Conservation (phyloP, 1,140 invertebrate genomes). For the Musca vetustissima region DNA sequence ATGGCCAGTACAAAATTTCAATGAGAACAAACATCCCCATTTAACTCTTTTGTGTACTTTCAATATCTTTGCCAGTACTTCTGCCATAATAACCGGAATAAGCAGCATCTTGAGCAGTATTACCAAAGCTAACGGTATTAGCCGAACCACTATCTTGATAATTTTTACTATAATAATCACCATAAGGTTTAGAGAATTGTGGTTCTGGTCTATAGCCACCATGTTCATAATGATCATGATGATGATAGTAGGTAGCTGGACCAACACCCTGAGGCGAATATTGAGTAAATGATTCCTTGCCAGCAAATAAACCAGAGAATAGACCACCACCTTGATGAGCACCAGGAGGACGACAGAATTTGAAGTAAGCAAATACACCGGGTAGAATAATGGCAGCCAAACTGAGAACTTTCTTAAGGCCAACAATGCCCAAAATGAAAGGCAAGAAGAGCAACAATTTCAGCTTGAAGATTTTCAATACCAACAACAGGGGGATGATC, state of each 20-base stretch:
- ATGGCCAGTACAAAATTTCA: slow-evolving; percentile 12
- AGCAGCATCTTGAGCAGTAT: slow-evolving; percentile 67
- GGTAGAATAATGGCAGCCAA: slow-evolving; percentile 76
- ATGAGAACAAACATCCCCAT: background rate
- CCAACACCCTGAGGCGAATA: slow-evolving; percentile 66
- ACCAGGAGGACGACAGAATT: slow-evolving; percentile 66
- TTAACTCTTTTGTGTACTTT: slow-evolving; percentile 43
- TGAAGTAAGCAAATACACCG: slow-evolving; percentile 77
- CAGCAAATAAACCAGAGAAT: slow-evolving; percentile 45
- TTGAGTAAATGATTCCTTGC: slow-evolving; percentile 59
- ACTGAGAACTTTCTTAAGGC: slow-evolving; percentile 80
- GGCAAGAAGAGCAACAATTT: slow-evolving; percentile 79
- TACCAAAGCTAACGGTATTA: slow-evolving; percentile 65
- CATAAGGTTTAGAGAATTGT: slow-evolving; percentile 51
- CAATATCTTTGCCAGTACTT: slow-evolving; percentile 50
- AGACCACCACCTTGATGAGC: slow-evolving; percentile 43
- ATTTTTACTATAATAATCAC: slow-evolving; percentile 57
- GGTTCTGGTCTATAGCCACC: slow-evolving; percentile 51
- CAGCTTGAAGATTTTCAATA: slow-evolving; percentile 81
- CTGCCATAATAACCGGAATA: slow-evolving; percentile 67
- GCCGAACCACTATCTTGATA: slow-evolving; percentile 44
- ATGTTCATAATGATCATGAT: slow-evolving; percentile 56
- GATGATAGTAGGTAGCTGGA: slow-evolving; percentile 59
- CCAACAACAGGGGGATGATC: slow-evolving; percentile 77
- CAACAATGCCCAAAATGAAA: slow-evolving; percentile 76